phyloP scores from a whole-genome alignment of 2,888 invertebrate genomes.

The Heteromyza rotundicornis region DNA sequence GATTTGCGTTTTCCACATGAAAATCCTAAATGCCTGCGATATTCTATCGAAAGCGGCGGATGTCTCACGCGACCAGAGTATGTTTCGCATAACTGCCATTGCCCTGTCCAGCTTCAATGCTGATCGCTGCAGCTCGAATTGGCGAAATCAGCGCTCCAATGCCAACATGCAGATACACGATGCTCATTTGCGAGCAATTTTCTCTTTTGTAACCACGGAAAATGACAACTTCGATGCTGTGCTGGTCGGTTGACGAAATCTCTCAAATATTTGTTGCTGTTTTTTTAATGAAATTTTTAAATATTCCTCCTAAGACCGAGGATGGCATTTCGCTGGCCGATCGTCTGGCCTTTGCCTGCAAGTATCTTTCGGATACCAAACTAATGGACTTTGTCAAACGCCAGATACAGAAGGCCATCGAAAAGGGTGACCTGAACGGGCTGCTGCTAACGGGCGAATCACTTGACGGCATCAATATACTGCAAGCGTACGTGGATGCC shows the following conservation, averaged over 20 bases:
- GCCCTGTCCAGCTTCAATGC: constrained; percentile 86
- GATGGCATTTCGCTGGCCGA: constrained; percentile 84
- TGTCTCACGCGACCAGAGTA: constrained; percentile 55
- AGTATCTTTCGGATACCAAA: constrained; percentile 81
- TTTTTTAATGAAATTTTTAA: neutral
- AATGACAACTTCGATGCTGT: constrained; percentile 77
- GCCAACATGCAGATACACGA: constrained; percentile 82
- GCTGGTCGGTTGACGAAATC: constrained; percentile 62
- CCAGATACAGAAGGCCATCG: constrained; percentile 73
- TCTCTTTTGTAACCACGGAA: constrained; percentile 86
- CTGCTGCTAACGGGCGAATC: constrained; percentile 84
- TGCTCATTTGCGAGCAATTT: constrained; percentile 89
- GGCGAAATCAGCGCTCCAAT: constrained; percentile 75
- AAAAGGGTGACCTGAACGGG: constrained; percentile 82
- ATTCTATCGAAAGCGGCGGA: constrained; percentile 79
- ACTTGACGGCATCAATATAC: constrained; percentile 75
- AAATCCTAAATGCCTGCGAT: constrained; percentile 82
- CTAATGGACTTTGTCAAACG: constrained; percentile 79
- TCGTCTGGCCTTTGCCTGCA: constrained; percentile 89
- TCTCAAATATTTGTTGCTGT: neutral
- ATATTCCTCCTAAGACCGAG: constrained; percentile 70
- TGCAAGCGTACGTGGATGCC: constrained; percentile 85
- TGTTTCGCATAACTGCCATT: constrained; percentile 70
- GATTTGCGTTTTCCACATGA: constrained; percentile 88
- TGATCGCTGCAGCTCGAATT: constrained; percentile 76